A percentile compares a stretch with the other conserved stretches of the same genome.
Conservation (phyloP, 2,888 invertebrate species). For the Spodoptera littoralis region DNA sequence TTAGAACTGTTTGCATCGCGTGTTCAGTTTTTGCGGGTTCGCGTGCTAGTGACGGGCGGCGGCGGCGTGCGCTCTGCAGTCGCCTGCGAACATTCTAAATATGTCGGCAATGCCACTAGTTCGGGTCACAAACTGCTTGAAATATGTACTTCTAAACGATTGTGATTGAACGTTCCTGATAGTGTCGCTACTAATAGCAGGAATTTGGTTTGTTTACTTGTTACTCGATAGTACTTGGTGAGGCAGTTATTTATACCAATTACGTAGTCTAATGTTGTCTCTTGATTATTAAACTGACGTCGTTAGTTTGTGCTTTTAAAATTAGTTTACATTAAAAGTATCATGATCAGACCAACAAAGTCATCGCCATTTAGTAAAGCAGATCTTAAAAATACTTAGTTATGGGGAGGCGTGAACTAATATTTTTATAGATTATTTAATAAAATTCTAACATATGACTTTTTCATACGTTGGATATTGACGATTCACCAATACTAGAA, state of each 20-base stretch:
- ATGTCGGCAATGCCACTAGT: constrained; percentile 10
- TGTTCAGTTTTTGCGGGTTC: constrained; percentile 35
- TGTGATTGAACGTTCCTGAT: constrained; percentile 10
- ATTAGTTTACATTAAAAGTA: too few relatives aligned
- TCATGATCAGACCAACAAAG: too few relatives aligned
- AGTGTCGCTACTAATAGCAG: background rate
- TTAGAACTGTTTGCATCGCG: constrained; percentile 34
- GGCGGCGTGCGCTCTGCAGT: constrained; percentile 25
- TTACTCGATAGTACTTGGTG: background rate
- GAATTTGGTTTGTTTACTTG: background rate
- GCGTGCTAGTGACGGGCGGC: constrained; percentile 47
- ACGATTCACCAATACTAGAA: background rate
- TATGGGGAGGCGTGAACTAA: too few relatives aligned
- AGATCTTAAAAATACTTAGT: background rate
- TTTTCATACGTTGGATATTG: too few relatives aligned
- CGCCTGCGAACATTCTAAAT: constrained; percentile 38
- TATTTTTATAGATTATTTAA: too few relatives aligned
- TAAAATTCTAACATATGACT: too few relatives aligned
- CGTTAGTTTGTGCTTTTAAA: too few relatives aligned
- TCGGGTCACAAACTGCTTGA: constrained; percentile 1
- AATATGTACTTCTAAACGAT: constrained; percentile 24
- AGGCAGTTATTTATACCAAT: background rate
- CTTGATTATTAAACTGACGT: too few relatives aligned
- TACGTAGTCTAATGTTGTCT: background rate
- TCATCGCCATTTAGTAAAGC: too few relatives aligned